Evolutionary conservation across 2,797 vertebrate genomes (phyloP).

Genomic region (Hylomyscus alleni): DNA sequence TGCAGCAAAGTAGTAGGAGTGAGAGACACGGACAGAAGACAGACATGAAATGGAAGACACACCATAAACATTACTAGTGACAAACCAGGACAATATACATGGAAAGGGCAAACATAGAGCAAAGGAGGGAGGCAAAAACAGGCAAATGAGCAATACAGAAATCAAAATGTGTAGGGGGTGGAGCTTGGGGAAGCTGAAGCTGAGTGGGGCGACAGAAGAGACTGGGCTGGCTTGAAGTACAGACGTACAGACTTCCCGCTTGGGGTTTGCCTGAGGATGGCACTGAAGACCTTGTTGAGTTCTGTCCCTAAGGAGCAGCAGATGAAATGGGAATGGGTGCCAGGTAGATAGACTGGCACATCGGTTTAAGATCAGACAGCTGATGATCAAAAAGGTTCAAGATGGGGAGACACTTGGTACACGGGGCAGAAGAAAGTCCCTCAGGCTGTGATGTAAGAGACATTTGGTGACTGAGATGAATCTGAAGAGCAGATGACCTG

Average conservation of each 20-base stretch:
- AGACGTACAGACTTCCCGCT: not conserved
- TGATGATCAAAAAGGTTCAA: not conserved
- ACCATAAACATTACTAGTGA: not conserved
- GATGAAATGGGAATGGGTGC: not conserved
- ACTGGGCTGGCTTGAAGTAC: not conserved
- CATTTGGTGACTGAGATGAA: not conserved
- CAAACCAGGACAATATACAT: not conserved
- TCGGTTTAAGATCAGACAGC: not conserved
- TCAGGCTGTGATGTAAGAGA: not conserved
- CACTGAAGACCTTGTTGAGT: not conserved
- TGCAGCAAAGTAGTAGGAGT: slow-evolving; percentile 23
- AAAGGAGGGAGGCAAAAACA: not conserved
- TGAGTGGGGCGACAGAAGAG: not conserved
- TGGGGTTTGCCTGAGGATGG: not conserved
- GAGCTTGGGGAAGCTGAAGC: not conserved
- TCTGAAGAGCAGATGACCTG: not conserved
- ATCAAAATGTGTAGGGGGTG: not conserved
- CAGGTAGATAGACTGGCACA: not conserved
- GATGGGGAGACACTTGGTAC: not conserved
- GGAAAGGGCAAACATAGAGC: not conserved
- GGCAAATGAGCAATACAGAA: not conserved
- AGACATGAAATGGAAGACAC: not conserved
- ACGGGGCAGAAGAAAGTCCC: not conserved
- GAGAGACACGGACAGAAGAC: not conserved
- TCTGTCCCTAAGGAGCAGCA: not conserved